Percentiles rank a stretch among this genome's conserved stretches.
Conservation (phyloP, 2,113 vertebrate species). For the Peromyscus maniculatus region DNA sequence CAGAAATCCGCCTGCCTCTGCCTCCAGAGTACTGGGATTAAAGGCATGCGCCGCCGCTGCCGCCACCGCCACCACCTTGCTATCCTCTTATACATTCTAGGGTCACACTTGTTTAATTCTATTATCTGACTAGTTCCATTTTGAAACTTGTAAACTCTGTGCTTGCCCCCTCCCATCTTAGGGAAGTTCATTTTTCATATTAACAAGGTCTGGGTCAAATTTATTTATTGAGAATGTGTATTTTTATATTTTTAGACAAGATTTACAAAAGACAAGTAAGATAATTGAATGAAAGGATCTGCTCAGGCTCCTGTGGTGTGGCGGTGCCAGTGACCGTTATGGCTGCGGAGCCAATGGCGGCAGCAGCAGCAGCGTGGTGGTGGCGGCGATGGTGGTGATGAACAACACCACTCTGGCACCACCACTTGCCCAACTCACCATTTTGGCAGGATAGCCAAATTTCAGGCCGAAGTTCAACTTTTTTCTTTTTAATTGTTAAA, state of each 20-base stretch:
- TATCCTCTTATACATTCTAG: constrained; percentile 12
- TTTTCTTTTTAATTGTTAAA: constrained; percentile 79
- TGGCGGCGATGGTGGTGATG: constrained; percentile 34
- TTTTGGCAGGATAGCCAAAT: constrained; percentile 68
- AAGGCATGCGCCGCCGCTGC: too few species aligned
- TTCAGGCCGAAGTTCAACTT: constrained; percentile 76
- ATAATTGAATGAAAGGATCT: constrained; percentile 75
- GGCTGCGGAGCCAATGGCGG: not conserved
- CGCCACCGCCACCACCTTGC: not conserved
- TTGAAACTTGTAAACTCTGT: constrained; percentile 32
- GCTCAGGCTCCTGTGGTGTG: constrained; percentile 68
- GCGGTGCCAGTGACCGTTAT: not conserved
- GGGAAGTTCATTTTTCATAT: constrained; percentile 75
- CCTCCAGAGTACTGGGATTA: too few species aligned
- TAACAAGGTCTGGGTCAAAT: constrained; percentile 75
- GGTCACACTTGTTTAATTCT: constrained; percentile 31
- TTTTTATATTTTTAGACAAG: constrained; percentile 57
- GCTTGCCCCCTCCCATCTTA: constrained; percentile 5
- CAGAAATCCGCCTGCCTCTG: too few species aligned
- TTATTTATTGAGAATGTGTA: constrained; percentile 75
- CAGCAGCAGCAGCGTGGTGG: not conserved
- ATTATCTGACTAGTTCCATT: constrained; percentile 40
- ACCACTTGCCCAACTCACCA: constrained; percentile 73
- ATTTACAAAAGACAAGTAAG: constrained; percentile 76
- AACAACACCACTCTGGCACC: constrained; percentile 70